Evolutionary conservation across 2,797 vertebrate genomes (phyloP).

Genomic region (Hephaestus fuliginosus): DNA sequence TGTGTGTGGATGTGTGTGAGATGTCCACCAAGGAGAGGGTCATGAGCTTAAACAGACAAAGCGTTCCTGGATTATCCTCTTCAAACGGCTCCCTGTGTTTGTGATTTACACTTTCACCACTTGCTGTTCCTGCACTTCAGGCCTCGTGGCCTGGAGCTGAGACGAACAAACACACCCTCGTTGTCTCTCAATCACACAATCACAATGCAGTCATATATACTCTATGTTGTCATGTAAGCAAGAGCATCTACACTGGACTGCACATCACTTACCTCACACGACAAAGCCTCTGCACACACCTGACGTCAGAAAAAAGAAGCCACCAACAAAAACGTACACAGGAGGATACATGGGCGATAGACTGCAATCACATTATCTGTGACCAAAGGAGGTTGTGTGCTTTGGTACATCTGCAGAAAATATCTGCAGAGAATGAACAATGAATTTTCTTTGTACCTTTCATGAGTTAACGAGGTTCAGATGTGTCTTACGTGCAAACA

Average conservation of each 20-base stretch:
- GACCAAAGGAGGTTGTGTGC: constrained; percentile 20
- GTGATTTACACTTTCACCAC: constrained; percentile 59
- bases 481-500: constrained; percentile 8
- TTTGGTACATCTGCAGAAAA: constrained; percentile 10
- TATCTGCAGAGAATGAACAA: constrained; percentile 8
- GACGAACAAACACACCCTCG: constrained; percentile 25
- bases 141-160: constrained; percentile 18
- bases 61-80: constrained; percentile 66
- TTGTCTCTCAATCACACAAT: constrained; percentile 25
- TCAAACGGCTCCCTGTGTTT: constrained; percentile 48
- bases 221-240: background rate
- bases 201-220: constrained; percentile 17
- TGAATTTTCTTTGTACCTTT: background rate
- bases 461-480: background rate
- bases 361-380: constrained; percentile 12
- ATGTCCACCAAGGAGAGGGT: constrained; percentile 60
- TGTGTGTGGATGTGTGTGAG: constrained; percentile 27
- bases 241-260: constrained; percentile 4
- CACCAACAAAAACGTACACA: background rate
- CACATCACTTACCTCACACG: background rate
- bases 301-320: background rate
- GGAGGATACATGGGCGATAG: constrained; percentile 5
- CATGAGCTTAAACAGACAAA: constrained; percentile 68
- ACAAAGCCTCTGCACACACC: background rate
- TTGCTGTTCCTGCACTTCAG: constrained; percentile 48